These are phyloP conservation scores for Geodia barretti DNA, from an alignment of 37 sponge, comb jelly and placozoan species.

Conservation along the genomic window DNA sequence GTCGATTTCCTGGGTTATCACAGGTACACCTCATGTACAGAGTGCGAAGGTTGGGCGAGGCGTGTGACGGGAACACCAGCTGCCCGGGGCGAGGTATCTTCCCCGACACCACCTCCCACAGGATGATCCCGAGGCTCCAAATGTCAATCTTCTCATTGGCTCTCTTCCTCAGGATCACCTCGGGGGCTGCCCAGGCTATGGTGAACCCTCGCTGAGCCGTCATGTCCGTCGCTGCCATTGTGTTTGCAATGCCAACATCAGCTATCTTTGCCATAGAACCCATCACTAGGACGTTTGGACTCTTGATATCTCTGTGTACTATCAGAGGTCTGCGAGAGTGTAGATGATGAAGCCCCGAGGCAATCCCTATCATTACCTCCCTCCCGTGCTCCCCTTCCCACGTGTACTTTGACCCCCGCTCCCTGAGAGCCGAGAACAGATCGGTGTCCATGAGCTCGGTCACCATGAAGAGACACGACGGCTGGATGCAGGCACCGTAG, in stretches of 20 bases:
- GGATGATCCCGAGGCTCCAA: conserved; percentile 89
- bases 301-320: conserved; percentile 92
- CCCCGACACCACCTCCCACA: conserved; percentile 92
- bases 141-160: conserved; percentile 95
- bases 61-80: conserved; percentile 49
- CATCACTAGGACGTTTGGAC: conserved; percentile 88
- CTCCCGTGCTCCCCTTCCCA: conserved; percentile 81
- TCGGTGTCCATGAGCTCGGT: conserved; percentile 90
- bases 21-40: conserved; percentile 60
- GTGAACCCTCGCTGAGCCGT: conserved; percentile 92
- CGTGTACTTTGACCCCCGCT: conserved; percentile 35
- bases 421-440: conserved; percentile 72
- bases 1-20: conserved; percentile 63
- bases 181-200: conserved; percentile 94
- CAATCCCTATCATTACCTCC: conserved; percentile 71
- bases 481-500: conserved; percentile 92
- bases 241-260: conserved; percentile 88
- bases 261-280: conserved; percentile 87
- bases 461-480: conserved; percentile 82
- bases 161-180: conserved; percentile 82
- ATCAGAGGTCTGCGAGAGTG: conserved; percentile 82
- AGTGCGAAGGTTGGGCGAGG: conserved; percentile 20
- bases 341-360: conserved; percentile 83
- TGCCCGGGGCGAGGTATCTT: conserved; percentile 68
- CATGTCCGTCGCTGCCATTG: conserved; percentile 83